These are phyloP conservation scores for Trissoscelio sp. DNA, from an alignment of 2,888 invertebrate genomes.

Conservation along the genomic window DNA sequence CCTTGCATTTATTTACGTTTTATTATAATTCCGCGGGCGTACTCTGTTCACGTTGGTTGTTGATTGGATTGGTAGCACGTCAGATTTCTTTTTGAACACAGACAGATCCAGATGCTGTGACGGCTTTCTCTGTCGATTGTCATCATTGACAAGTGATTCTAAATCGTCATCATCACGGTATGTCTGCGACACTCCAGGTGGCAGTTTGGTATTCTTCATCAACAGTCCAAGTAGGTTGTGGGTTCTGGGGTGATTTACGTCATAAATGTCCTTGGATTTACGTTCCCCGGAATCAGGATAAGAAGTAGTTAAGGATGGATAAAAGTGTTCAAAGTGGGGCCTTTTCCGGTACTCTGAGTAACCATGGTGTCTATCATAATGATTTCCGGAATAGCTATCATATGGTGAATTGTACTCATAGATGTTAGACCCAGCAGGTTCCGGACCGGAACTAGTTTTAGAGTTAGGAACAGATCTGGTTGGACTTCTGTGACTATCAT, in stretches of 20 bases:
- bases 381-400: constrained; percentile 49
- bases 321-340: constrained; percentile 63
- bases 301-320: constrained; percentile 75
- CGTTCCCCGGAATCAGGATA: constrained; percentile 71
- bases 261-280: constrained; percentile 70
- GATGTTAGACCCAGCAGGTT: constrained; percentile 73
- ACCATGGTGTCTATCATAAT: constrained; percentile 58
- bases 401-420: constrained; percentile 57
- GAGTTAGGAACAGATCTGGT: constrained; percentile 32
- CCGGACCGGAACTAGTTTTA: constrained; percentile 71
- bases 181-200: constrained; percentile 71
- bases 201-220: constrained; percentile 81
- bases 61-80: constrained; percentile 55
- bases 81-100: constrained; percentile 74
- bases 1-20: constrained; percentile 23
- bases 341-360: constrained; percentile 64
- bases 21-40: constrained; percentile 52
- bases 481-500: constrained; percentile 70
- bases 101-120: constrained; percentile 73
- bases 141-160: constrained; percentile 73
- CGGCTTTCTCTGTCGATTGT: constrained; percentile 72
- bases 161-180: constrained; percentile 73
- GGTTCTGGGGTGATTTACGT: constrained; percentile 78
- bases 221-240: constrained; percentile 80
- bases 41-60: constrained; percentile 24